A percentile compares a stretch with the other conserved stretches of the same genome.
phyloP scores from a whole-genome alignment of 2,888 invertebrate species.

The Tipula unca region DNA sequence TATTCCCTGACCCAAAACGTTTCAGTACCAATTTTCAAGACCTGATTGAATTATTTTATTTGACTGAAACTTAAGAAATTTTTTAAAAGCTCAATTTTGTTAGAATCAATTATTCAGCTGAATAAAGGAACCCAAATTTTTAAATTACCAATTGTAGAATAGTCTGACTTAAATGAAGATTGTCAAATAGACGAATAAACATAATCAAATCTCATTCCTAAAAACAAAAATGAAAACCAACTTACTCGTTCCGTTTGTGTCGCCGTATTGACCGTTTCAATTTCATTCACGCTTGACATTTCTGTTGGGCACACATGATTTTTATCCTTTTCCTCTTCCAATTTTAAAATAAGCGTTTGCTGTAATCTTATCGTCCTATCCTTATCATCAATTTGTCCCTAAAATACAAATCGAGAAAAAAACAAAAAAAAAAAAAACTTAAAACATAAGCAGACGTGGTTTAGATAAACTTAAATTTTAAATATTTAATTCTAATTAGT shows the following conservation, averaged over 20 bases:
- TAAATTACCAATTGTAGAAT: too few species aligned
- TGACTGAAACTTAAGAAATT: too few species aligned
- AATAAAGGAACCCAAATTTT: too few species aligned
- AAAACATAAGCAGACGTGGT: background rate
- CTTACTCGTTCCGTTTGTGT: constrained; percentile 81
- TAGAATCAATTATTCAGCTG: too few species aligned
- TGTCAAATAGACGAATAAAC: too few species aligned
- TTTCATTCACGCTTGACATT: constrained; percentile 32
- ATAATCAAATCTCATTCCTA: background rate
- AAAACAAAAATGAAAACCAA: constrained; percentile 1
- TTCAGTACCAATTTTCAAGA: too few species aligned
- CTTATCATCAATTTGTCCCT: constrained; percentile 79
- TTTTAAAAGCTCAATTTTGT: too few species aligned
- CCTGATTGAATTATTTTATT: too few species aligned
- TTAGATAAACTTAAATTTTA: background rate
- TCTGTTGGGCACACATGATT: constrained; percentile 38
- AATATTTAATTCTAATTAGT: background rate
- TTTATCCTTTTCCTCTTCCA: constrained; percentile 37
- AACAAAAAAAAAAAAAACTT: background rate
- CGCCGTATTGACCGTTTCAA: constrained; percentile 66
- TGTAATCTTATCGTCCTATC: constrained; percentile 72
- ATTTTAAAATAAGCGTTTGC: constrained; percentile 64
- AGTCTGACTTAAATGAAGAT: too few species aligned
- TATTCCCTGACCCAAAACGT: too few species aligned
- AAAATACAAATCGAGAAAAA: constrained; percentile 28